Conservation (phyloP, 2,797 vertebrate genomes). For the Scarus forsteni region DNA sequence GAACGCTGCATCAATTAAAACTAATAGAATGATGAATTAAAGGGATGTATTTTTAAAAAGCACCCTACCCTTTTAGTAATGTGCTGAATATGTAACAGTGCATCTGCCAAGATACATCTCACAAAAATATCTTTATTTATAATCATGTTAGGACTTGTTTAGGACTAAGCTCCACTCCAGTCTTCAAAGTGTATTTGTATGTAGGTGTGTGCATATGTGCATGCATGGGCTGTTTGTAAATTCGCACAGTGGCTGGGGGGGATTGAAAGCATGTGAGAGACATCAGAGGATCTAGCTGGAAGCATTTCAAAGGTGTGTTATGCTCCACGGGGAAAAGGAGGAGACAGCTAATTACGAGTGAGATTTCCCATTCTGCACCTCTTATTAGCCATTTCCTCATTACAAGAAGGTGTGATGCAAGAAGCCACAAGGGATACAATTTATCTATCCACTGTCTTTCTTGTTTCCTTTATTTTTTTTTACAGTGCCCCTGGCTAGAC, state of each 20-base stretch:
- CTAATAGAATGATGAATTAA: background rate
- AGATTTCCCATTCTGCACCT: slow-evolving; percentile 60
- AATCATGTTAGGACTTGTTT: background rate
- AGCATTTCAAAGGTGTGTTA: slow-evolving; percentile 73
- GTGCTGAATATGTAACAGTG: background rate
- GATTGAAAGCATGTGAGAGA: slow-evolving; percentile 26
- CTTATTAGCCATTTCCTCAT: slow-evolving; percentile 77
- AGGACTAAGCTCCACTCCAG: slow-evolving; percentile 11
- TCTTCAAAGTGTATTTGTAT: slow-evolving; percentile 40
- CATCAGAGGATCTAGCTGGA: slow-evolving; percentile 61
- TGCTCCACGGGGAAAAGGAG: slow-evolving; percentile 48
- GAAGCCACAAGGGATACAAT: slow-evolving; percentile 53
- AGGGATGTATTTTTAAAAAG: background rate
- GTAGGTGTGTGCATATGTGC: slow-evolving; percentile 1
- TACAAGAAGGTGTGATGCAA: slow-evolving; percentile 39
- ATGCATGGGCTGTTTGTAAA: slow-evolving; percentile 25
- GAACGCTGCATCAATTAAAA: slow-evolving; percentile 28
- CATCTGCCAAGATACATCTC: background rate
- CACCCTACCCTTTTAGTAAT: slow-evolving; percentile 7
- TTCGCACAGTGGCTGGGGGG: slow-evolving; percentile 27
- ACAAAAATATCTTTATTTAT: slow-evolving; percentile 30
- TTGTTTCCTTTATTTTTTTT: slow-evolving; percentile 12
- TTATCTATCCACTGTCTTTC: slow-evolving; percentile 27
- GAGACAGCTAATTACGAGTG: slow-evolving; percentile 74
- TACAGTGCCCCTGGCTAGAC: slow-evolving; percentile 35